Evolutionary conservation across 2,113 vertebrate genomes (phyloP), one percentile per base, ranked within the genome.

Genomic region (Lipotes vexillifer): DNA sequence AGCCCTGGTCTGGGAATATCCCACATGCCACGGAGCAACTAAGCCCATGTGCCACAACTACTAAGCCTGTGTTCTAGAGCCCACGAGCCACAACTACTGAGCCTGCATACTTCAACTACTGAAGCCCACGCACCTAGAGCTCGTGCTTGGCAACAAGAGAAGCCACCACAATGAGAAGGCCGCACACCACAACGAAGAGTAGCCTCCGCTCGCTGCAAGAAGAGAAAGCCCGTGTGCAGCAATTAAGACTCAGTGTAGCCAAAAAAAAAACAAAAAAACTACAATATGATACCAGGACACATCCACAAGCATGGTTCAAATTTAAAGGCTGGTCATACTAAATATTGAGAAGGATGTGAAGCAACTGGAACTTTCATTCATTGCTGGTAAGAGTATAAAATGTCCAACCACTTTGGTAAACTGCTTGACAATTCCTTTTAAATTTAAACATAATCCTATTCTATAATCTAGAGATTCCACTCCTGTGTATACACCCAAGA

Each of bases 361-460:
- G 41, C 65, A 68, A 81, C 25, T 17, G 31, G 21, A 23, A 61
- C 36, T 81, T 13, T 31, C 33, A 3, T 23, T 55, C 7, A 69
- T 55, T 44, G 27, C n/a, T 81, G 49, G 49, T 12, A 49, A 11
- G 36, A 27, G 3, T 55, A 92, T 46, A 88, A 86, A 93, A 75
- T 82, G 27, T 72, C 77, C 63, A 74, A 27, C 9, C 23, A 36
- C 23, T 92, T 80, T 46, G 18, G 41, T 63, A 69, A 86, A 46
- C 21, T 59, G 29, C 57, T 74, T 87, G 44, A 36, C 11, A 11
- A 93, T 77, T 89, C 61, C 49, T 90, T 52, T 94, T 80, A 55
- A 90, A 93, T 12, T 57, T 82, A 96, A 81, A 69, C 31, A 38
- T 69, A 87, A 82, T 65, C 72, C 61, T 88, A 52, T 36, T 25